Base-by-base conservation (phyloP, 2,113 vertebrate genomes). In the Oxygymnocypris stewartii region DNA sequence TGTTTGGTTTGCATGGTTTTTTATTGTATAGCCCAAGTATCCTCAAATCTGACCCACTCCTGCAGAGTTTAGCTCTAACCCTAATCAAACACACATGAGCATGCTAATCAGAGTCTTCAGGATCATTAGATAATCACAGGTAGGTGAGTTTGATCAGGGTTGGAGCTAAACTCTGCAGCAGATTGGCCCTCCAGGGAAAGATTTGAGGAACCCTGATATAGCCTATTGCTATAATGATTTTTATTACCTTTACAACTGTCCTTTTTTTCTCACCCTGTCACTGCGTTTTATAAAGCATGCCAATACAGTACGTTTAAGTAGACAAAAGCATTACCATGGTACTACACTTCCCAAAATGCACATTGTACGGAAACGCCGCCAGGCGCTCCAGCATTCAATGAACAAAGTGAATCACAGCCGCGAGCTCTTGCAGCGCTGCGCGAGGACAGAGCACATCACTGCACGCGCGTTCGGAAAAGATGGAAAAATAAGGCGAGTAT, bases 301-400 rank as follows among this genome's bases (percentile, higher is more conserved):
- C 4, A 42, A 5, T 9, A 6, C 35, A 11, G 35, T 71, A 23
- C 54, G 23, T 12, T n/a, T 0, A 78, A 54, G 13, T 20, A 11
- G 75, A 18, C 25, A 49, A 10, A 31, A 35, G 7, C 12, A 51
- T 44, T 25, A 25, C 31, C 2, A 28, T 49, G 10, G 14, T 57
- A 82, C 84, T 83, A 71, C 87, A 79, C 67, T 86, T 78, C 87
- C 87, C 87, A 37, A 37, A 63, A 61, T 86, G 84, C 84, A 86
- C 20, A 16, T 13, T n/a, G 42, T 18, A 2, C 79, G 76, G 74
- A 82, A 77, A 51, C 42, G 1, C 47, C 73, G 28, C 31, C 42
- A 79, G 76, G 44, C 40, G 59, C 13, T 80, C 9, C 69, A n/a
- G 12, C 49, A 37, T 51, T 25, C 63, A 42, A 23, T 54, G 87